phyloP scores from a whole-genome alignment of 2,113 vertebrate genomes.

The Eleginops maclovinus region DNA sequence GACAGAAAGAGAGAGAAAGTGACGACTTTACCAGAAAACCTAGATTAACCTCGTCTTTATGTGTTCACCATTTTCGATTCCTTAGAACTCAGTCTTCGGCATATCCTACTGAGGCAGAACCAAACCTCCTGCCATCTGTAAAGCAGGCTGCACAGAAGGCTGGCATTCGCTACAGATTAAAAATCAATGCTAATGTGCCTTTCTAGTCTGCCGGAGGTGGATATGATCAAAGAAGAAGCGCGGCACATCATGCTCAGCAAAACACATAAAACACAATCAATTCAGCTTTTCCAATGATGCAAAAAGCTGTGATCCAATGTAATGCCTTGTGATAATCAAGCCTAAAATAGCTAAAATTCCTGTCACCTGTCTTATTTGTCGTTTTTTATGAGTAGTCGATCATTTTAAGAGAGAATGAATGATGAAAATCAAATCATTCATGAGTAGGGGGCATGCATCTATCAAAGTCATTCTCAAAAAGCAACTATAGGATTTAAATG shows the following conservation, averaged over 20 bases:
- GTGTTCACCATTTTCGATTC: conserved; percentile 33
- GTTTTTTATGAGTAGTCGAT: conserved; percentile 17
- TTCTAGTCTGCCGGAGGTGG: conserved; percentile 44
- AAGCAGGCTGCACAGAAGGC: conserved; percentile 60
- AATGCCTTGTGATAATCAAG: conserved; percentile 19
- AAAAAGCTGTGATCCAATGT: conserved; percentile 49
- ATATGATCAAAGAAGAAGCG: conserved; percentile 53
- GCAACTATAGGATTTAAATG: not conserved
- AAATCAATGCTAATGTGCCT: conserved; percentile 67
- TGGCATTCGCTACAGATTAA: conserved; percentile 57
- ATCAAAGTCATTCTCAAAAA: not conserved
- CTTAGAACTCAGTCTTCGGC: conserved; percentile 35
- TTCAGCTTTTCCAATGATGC: conserved; percentile 37
- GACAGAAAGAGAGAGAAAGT: conserved; percentile 26
- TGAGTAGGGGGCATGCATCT: not conserved
- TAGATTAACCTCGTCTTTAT: conserved; percentile 48
- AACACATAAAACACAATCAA: conserved; percentile 55
- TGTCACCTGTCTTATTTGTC: conserved; percentile 37
- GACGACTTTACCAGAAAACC: conserved; percentile 47
- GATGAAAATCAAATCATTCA: conserved; percentile 19
- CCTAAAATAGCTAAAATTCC: conserved; percentile 49
- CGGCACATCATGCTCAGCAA: conserved; percentile 39
- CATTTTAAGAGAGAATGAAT: conserved; percentile 20
- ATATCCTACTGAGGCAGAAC: conserved; percentile 44
- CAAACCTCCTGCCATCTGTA: conserved; percentile 63